phyloP scores from a whole-genome alignment of 2,888 invertebrate species.

The Malthinus flaveolus region DNA sequence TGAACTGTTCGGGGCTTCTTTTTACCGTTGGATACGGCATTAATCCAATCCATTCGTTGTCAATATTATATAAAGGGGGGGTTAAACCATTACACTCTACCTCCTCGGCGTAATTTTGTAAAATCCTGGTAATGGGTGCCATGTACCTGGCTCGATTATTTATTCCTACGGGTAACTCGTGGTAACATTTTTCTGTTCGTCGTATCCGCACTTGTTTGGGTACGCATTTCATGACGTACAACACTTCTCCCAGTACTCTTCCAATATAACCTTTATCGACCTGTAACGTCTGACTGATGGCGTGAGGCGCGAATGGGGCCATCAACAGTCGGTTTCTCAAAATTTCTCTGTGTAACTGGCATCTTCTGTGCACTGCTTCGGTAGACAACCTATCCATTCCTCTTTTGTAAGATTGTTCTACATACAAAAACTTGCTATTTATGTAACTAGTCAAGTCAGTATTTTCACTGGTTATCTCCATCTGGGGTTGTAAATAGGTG shows the following conservation, averaged over 20 bases:
- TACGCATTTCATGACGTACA: conserved; percentile 12
- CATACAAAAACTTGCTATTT: conserved; percentile 39
- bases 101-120: no score
- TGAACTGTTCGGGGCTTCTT: not conserved
- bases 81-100: not conserved
- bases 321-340: not conserved
- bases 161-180: not conserved
- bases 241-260: not conserved
- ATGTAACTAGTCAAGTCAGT: conserved; percentile 35
- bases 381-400: no score
- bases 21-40: not conserved
- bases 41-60: not conserved
- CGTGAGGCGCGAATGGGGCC: not conserved
- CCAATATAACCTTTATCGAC: not conserved
- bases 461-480: not conserved
- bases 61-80: not conserved
- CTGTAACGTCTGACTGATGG: no score
- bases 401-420: no score
- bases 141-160: not conserved
- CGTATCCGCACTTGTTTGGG: not conserved
- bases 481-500: not conserved
- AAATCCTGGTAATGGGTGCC: not conserved
- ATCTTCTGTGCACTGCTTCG: not conserved
- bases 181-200: not conserved
- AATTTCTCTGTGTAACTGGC: not conserved